These are phyloP conservation scores for Cydia strobilella DNA, from an alignment of 1,140 invertebrate genomes.

Conservation along the genomic window DNA sequence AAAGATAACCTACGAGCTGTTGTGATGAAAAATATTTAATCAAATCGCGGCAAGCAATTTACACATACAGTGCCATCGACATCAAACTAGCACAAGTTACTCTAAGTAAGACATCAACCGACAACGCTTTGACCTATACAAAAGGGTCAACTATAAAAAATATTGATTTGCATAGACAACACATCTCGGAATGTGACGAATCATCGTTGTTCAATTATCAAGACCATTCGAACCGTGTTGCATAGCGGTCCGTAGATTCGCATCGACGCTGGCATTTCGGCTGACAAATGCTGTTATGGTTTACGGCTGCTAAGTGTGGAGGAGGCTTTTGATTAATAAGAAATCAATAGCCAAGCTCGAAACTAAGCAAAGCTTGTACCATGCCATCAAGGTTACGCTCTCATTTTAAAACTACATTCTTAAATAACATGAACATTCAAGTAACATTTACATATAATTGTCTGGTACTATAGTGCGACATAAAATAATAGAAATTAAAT, in stretches of 20 bases:
- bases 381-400: too few species aligned
- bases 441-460: too few species aligned
- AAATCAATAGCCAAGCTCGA: too few species aligned
- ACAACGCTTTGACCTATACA: neutral
- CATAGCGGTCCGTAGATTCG: constrained; percentile 63
- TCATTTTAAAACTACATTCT: too few species aligned
- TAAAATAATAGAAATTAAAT: too few species aligned
- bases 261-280: constrained; percentile 71
- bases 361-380: too few species aligned
- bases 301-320: constrained; percentile 48
- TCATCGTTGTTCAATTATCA: constrained; percentile 47
- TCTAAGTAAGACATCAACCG: neutral
- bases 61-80: neutral
- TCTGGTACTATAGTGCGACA: too few species aligned
- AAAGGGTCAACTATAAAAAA: neutral
- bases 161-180: constrained; percentile 3
- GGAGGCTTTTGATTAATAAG: constrained; percentile 3
- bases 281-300: constrained; percentile 62
- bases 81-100: neutral
- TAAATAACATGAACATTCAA: too few species aligned
- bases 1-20: too few species aligned
- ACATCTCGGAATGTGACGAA: constrained; percentile 1
- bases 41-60: neutral
- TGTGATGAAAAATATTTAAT: too few species aligned
- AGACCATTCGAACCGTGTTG: constrained; percentile 41